Evolutionary conservation across 2,888 invertebrate genomes (phyloP), one percentile per base, ranked within the genome.

Genomic region (Tubiluchus corallicola): DNA sequence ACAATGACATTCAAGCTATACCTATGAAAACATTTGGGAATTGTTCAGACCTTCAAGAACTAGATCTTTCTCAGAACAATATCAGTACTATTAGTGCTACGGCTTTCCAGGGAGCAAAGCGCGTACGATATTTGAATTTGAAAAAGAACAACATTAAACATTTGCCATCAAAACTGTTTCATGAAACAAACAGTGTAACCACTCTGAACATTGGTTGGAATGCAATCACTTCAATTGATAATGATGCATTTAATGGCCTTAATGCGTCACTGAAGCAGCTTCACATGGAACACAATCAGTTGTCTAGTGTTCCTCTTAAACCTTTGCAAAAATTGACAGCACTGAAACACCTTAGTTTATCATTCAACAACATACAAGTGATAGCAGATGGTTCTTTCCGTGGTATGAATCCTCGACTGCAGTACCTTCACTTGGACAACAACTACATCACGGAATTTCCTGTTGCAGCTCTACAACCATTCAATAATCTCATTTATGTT

Each of bases 211-310:
- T 29, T 9, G 9, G 9, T 9, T n/a, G n/a, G 9, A 29, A 29
- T n/a, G 9, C 9, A 9, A 29, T 29, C 29, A n/a, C 9, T 29
- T 29, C 9, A 9, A n/a, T 29, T 29, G 9, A 9, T n/a, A n/a
- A 29, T n/a, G 29, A 29, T n/a, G 29, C 29, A n/a, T 29, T 29
- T n/a, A n/a, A 9, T n/a, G 29, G 29, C 29, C 29, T 29, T n/a
- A 29, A 29, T n/a, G 29, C 9, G 9, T 9, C 29, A n/a, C 29
- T 29, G 29, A n/a, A 9, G 29, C 9, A 9, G 29, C 29, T 29
- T n/a, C n/a, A 29, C 29, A 9, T 29, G 29, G 9, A 29, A n/a
- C 29, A 29, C 29, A 29, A 29, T n/a, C 9, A 9, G 29, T n/a
- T 29, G 9, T 9, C 9, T n/a, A 9, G n/a, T n/a, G 9, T 29